These are phyloP conservation scores for Ricordea florida DNA, from an alignment of 92 coral and sea anemone species.

Conservation along the genomic window DNA sequence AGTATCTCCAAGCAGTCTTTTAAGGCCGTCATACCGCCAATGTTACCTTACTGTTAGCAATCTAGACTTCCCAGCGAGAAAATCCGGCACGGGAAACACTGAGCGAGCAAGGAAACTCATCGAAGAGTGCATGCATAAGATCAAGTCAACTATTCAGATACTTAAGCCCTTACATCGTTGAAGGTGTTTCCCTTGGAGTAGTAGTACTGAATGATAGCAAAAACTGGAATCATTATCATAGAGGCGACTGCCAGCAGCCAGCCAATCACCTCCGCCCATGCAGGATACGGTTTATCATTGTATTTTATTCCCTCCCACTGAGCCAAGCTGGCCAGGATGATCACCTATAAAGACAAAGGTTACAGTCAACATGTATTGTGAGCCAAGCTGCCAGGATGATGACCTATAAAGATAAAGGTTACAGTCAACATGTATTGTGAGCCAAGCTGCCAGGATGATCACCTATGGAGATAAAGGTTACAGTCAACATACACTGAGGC, in stretches of 20 bases:
- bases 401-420: conserved; percentile 5
- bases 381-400: conserved; percentile 72
- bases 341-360: conserved; percentile 20
- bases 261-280: conserved; percentile 95
- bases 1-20: no score
- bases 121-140: no score
- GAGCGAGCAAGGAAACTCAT: no score
- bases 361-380: no score
- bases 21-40: no score
- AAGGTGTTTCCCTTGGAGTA: conserved; percentile 60
- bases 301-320: conserved; percentile 82
- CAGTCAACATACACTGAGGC: no score
- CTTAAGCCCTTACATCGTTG: conserved; percentile 67
- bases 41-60: no score
- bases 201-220: conserved; percentile 62
- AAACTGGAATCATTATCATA: conserved; percentile 72
- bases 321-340: conserved; percentile 74
- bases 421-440: no score
- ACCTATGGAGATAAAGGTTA: conserved; percentile 5
- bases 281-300: conserved; percentile 76
- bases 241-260: conserved; percentile 83
- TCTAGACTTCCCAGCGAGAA: no score
- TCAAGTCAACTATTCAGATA: no score
- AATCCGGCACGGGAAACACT: no score
- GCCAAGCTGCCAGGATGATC: conserved; percentile 72